A percentile compares a stretch with the other conserved stretches of the same genome.
Conservation (phyloP, 2,797 vertebrate genomes). For the Lycodopsis pacificus region DNA sequence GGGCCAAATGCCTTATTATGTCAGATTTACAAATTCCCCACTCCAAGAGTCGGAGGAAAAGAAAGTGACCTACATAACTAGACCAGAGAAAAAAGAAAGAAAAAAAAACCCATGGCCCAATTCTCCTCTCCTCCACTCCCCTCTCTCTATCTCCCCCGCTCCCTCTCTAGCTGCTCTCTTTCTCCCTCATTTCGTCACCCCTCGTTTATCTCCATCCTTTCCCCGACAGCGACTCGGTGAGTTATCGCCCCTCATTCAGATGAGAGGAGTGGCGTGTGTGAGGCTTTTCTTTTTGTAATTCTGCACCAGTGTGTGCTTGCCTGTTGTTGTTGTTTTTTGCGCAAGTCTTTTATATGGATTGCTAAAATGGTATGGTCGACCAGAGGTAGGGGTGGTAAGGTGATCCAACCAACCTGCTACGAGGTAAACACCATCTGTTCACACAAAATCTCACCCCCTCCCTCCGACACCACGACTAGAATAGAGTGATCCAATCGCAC, state of each 20-base stretch:
- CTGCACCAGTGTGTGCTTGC: not conserved
- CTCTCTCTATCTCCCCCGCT: slow-evolving; percentile 57
- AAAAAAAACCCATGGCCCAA: slow-evolving; percentile 70
- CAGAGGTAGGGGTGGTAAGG: slow-evolving; percentile 81
- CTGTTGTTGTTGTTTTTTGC: not conserved
- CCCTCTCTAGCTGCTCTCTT: slow-evolving; percentile 66
- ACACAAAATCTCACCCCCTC: slow-evolving; percentile 65
- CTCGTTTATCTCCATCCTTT: slow-evolving; percentile 74
- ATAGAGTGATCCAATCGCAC: slow-evolving; percentile 87
- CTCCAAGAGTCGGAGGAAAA: slow-evolving; percentile 42
- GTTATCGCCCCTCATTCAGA: slow-evolving; percentile 73
- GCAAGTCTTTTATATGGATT: slow-evolving; percentile 44
- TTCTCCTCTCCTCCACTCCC: slow-evolving; percentile 58
- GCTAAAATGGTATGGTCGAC: slow-evolving; percentile 80
- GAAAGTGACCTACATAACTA: slow-evolving; percentile 83
- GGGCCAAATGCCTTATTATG: slow-evolving; percentile 87
- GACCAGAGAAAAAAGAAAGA: slow-evolving; percentile 55
- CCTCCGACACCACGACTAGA: slow-evolving; percentile 73
- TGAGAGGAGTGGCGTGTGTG: slow-evolving; percentile 59
- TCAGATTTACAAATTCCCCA: slow-evolving; percentile 89
- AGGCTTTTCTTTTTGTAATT: slow-evolving; percentile 20
- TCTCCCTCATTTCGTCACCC: slow-evolving; percentile 73
- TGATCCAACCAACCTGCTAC: slow-evolving; percentile 88
- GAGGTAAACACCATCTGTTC: slow-evolving; percentile 96
- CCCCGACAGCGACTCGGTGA: slow-evolving; percentile 72